Percentiles rank a stretch among this genome's conserved stretches.
These are phyloP conservation scores for Epizoanthus ramosus DNA, from an alignment of 92 coral and sea anemone genomes.

Conservation along the genomic window DNA sequence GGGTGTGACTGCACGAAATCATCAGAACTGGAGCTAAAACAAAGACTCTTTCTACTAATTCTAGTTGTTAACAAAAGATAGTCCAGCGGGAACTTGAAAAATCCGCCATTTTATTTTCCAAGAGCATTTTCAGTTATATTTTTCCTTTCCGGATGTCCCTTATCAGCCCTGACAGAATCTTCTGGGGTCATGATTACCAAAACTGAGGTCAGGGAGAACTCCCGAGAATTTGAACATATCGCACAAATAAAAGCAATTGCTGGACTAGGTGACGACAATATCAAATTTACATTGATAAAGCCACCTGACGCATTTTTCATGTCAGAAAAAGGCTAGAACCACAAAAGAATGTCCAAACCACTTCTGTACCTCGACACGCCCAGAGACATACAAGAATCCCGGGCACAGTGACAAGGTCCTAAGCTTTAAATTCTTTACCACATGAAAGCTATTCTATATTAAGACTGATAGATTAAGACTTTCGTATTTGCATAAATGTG, in stretches of 20 bases:
- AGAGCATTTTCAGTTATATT: background rate
- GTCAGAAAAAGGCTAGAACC: constrained; percentile 5
- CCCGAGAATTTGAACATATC: constrained; percentile 20
- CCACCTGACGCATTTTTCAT: background rate
- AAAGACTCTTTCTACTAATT: background rate
- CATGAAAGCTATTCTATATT: constrained; percentile 8
- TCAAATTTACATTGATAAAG: constrained; percentile 1
- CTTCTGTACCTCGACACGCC: background rate
- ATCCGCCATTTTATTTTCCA: background rate
- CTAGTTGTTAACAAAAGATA: background rate
- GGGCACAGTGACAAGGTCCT: background rate
- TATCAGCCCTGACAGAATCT: constrained; percentile 22
- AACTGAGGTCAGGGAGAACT: constrained; percentile 12
- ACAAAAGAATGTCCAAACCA: constrained; percentile 5
- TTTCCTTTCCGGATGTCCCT: constrained; percentile 7
- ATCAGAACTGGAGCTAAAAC: constrained; percentile 3
- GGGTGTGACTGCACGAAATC: constrained; percentile 23
- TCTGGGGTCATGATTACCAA: constrained; percentile 16
- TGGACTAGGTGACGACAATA: constrained; percentile 29
- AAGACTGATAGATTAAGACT: background rate
- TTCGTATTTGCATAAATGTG: background rate
- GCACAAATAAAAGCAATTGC: background rate
- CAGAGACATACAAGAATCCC: background rate
- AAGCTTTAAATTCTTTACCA: background rate
- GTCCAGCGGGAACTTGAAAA: constrained; percentile 1